These are phyloP conservation scores for Meiosimyza platycephala DNA, from an alignment of 2,888 invertebrate species.

Conservation along the genomic window DNA sequence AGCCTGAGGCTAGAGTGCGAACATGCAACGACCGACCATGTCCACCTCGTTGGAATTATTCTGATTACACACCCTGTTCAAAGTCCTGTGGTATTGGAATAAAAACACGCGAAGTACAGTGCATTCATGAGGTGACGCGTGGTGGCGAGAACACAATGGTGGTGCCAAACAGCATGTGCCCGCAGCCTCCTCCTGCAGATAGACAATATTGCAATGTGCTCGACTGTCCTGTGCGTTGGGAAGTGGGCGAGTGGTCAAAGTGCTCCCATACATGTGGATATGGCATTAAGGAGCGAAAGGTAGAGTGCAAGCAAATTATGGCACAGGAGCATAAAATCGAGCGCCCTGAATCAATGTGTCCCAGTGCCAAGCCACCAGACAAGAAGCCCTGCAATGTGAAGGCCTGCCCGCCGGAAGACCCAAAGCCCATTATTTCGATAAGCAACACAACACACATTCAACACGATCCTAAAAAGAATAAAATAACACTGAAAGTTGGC, in stretches of 20 bases:
- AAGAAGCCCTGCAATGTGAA: constrained; percentile 88
- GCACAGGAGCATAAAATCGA: constrained; percentile 91
- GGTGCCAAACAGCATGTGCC: constrained; percentile 92
- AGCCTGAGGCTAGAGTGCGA: constrained; percentile 88
- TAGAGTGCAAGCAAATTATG: constrained; percentile 92
- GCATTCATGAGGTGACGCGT: constrained; percentile 77
- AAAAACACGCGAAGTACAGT: constrained; percentile 82
- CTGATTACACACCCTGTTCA: constrained; percentile 89
- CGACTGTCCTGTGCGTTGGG: constrained; percentile 94
- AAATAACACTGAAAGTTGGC: constrained; percentile 87
- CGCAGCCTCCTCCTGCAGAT: constrained; percentile 89
- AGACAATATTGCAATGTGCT: constrained; percentile 91
- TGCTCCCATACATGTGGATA: constrained; percentile 94
- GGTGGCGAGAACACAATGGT: constrained; percentile 90
- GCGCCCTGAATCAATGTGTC: constrained; percentile 80
- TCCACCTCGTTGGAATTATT: constrained; percentile 93
- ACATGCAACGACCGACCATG: constrained; percentile 96
- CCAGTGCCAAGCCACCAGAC: constrained; percentile 78
- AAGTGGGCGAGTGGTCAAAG: constrained; percentile 87
- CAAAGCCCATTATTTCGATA: constrained; percentile 80
- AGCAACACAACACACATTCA: constrained; percentile 87
- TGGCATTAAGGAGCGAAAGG: constrained; percentile 85
- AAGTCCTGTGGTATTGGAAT: constrained; percentile 95
- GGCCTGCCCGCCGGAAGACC: constrained; percentile 79
- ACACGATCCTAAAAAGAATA: constrained; percentile 82